Conservation (phyloP, 2,888 invertebrate species). For the Trichopoda pennipes region DNA sequence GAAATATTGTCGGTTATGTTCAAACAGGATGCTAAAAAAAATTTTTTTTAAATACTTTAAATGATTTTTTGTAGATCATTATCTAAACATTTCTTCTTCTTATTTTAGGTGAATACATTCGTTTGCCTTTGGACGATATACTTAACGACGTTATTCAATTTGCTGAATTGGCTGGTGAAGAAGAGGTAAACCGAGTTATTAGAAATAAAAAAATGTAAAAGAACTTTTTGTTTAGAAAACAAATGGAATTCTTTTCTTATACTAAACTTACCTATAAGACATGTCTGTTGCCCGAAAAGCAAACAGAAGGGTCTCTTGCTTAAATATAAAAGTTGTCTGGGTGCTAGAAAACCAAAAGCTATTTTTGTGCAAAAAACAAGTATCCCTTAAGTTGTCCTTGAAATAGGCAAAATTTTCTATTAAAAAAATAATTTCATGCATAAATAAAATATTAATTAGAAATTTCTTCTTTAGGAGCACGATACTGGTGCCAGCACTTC, state of each 20-base stretch:
- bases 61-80: constrained; percentile 53
- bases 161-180: constrained; percentile 75
- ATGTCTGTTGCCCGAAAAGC: neutral
- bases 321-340: no score
- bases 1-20: constrained; percentile 62
- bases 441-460: no score
- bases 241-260: neutral
- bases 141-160: constrained; percentile 80
- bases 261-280: neutral
- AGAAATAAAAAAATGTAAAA: neutral
- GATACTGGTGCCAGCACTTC: constrained; percentile 77
- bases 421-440: no score
- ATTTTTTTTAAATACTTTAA: constrained; percentile 14
- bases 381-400: no score
- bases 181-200: constrained; percentile 73
- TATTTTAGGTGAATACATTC: constrained; percentile 80
- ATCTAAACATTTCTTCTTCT: constrained; percentile 52
- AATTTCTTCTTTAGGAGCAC: constrained; percentile 59
- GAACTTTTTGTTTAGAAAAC: neutral
- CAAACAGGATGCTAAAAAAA: constrained; percentile 22
- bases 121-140: constrained; percentile 79
- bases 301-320: no score
- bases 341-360: no score
- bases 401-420: no score
- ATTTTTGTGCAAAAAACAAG: no score